Evolutionary conservation across 2,113 vertebrate species (phyloP).

Genomic region (Pelvicachromis taeniatus): DNA sequence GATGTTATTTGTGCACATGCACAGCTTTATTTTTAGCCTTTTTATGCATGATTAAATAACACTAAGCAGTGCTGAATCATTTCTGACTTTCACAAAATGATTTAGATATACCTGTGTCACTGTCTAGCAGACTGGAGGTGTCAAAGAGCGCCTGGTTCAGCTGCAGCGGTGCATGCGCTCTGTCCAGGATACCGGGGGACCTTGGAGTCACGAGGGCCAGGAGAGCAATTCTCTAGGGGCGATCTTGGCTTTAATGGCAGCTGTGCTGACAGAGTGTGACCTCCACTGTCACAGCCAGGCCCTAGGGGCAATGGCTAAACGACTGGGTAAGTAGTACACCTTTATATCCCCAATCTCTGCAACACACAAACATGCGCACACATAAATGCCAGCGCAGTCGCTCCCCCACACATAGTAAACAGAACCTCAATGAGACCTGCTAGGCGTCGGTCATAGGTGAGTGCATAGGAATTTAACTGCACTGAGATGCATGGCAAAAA

Average conservation of each 20-base stretch:
- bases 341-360: slow-evolving; percentile 21
- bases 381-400: slow-evolving; percentile 9
- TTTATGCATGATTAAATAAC: background rate
- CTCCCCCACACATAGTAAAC: slow-evolving; percentile 47
- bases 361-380: slow-evolving; percentile 14
- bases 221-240: slow-evolving; percentile 63
- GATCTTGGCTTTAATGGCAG: slow-evolving; percentile 76
- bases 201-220: slow-evolving; percentile 38
- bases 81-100: background rate
- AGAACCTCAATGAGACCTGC: slow-evolving; percentile 43
- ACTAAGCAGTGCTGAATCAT: background rate
- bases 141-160: slow-evolving; percentile 67
- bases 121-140: slow-evolving; percentile 52
- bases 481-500: slow-evolving; percentile 15
- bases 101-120: background rate
- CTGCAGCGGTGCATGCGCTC: slow-evolving; percentile 73
- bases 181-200: slow-evolving; percentile 65
- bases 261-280: slow-evolving; percentile 78
- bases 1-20: background rate
- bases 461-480: slow-evolving; percentile 60
- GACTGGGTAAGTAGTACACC: slow-evolving; percentile 59
- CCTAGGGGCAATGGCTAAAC: slow-evolving; percentile 70
- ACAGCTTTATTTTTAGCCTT: background rate
- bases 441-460: slow-evolving; percentile 64
- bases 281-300: slow-evolving; percentile 77